phyloP scores from a whole-genome alignment of 2,888 invertebrate genomes.

The Pterobdella sp. region DNA sequence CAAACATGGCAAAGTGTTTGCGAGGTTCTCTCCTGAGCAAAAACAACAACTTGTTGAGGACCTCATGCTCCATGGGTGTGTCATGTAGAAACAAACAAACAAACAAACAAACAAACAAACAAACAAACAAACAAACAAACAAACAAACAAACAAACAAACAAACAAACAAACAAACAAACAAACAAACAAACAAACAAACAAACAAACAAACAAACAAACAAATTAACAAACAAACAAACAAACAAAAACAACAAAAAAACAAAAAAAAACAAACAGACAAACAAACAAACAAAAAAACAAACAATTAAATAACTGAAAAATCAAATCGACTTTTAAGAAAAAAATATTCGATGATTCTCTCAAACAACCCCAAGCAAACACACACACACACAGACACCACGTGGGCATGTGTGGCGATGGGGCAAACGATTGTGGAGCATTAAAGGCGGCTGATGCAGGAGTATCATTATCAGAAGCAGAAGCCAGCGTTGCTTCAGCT shows the following conservation, averaged over 20 bases:
- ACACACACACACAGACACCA: constrained; percentile 46
- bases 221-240: too few species aligned
- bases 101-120: too few species aligned
- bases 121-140: too few species aligned
- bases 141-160: too few species aligned
- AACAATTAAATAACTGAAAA: too few species aligned
- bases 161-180: too few species aligned
- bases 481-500: constrained; percentile 85
- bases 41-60: constrained; percentile 84
- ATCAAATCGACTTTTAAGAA: not conserved
- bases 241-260: too few species aligned
- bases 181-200: too few species aligned
- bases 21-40: constrained; percentile 89
- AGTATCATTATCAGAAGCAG: constrained; percentile 80
- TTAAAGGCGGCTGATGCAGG: constrained; percentile 85
- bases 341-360: not conserved
- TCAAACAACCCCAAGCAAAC: not conserved
- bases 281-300: too few species aligned
- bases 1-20: constrained; percentile 71
- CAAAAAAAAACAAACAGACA: too few species aligned
- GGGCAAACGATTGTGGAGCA: constrained; percentile 93
- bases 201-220: too few species aligned
- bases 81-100: too few species aligned
- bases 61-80: constrained; percentile 73
- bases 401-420: constrained; percentile 91